Evolutionary conservation across 2,113 vertebrate genomes (phyloP).

Genomic region (Nesogale talazaci): DNA sequence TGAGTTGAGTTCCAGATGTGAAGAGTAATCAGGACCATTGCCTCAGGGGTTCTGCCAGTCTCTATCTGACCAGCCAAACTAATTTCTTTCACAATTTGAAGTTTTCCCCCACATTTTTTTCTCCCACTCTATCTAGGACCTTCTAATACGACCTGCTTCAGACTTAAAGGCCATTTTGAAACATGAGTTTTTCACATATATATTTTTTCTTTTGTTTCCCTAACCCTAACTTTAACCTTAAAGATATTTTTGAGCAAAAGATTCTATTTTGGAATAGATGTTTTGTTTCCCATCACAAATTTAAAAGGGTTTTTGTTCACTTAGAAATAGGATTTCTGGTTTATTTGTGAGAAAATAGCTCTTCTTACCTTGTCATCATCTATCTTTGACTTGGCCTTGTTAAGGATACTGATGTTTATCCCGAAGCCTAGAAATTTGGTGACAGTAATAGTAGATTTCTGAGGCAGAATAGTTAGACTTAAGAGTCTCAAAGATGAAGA

Average conservation of each 20-base stretch:
- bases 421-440: not conserved
- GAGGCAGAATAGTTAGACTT: not conserved
- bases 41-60: too few species aligned
- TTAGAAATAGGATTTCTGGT: not conserved
- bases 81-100: too few species aligned
- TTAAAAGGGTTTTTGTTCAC: not conserved
- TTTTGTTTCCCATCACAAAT: not conserved
- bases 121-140: too few species aligned
- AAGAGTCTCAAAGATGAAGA: not conserved
- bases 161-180: not conserved
- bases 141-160: too few species aligned
- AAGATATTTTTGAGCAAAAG: constrained; percentile 5
- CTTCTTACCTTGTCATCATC: not conserved
- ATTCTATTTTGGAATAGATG: constrained; percentile 10
- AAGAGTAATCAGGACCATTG: too few species aligned
- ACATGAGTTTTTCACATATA: not conserved
- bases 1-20: too few species aligned
- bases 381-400: not conserved
- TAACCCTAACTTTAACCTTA: too few species aligned
- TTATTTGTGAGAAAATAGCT: not conserved
- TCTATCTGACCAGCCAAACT: too few species aligned
- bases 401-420: not conserved
- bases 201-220: too few species aligned
- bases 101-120: too few species aligned
- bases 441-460: not conserved